A percentile compares a stretch with the other conserved stretches of the same genome.
Conservation (phyloP, 2,888 invertebrate species). For the Megamerina dolium region DNA sequence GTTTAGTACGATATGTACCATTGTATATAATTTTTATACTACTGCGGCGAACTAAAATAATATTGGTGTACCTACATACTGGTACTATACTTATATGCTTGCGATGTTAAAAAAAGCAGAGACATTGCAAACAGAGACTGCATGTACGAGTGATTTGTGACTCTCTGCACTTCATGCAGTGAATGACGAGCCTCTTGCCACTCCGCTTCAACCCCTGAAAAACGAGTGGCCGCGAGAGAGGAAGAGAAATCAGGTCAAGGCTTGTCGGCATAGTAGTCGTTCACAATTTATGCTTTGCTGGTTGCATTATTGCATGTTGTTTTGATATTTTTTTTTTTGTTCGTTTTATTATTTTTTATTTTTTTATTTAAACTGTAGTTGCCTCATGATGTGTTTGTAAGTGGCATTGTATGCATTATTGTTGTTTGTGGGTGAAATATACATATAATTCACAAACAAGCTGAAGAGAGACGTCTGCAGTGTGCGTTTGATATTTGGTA, state of each 20-base stretch:
- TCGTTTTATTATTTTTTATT: not conserved
- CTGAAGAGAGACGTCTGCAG: not conserved
- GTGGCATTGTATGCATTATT: not conserved
- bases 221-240: constrained; percentile 45
- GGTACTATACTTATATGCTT: too few species aligned
- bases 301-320: constrained; percentile 46
- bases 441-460: not conserved
- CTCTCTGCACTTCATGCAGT: constrained; percentile 13
- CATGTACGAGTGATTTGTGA: not conserved
- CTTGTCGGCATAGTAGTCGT: constrained; percentile 38
- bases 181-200: constrained; percentile 12
- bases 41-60: too few species aligned
- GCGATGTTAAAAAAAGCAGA: too few species aligned
- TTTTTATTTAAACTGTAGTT: constrained; percentile 6
- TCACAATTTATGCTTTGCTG: constrained; percentile 47
- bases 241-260: constrained; percentile 51
- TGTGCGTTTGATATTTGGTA: not conserved
- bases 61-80: too few species aligned
- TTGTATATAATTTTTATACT: too few species aligned
- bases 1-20: too few species aligned
- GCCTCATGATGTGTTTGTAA: not conserved
- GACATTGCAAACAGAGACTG: constrained; percentile 5
- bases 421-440: constrained; percentile 4
- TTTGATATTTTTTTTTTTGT: constrained; percentile 12
- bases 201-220: constrained; percentile 12